Evolutionary conservation across 2,888 invertebrate species (phyloP), one percentile per base, ranked within the genome.

Genomic region (Smittia aterrima): DNA sequence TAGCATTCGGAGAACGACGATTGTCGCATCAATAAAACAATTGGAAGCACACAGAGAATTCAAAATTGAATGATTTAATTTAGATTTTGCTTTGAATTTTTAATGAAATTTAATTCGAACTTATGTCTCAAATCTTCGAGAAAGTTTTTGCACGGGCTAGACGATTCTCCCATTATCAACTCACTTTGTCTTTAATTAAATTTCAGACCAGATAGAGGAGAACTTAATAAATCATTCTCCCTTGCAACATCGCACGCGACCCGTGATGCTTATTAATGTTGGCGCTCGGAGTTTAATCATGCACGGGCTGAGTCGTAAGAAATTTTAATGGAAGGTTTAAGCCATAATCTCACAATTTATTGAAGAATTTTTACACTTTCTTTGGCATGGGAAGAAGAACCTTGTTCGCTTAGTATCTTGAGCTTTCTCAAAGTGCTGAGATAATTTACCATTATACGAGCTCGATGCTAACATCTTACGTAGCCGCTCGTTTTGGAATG

Each of bases 221-320:
- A 7, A 62, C 54, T 27, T 4, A 11, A 72, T 72, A 72, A 72
- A 72, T 72, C 72, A 72, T 72, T 72, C 32, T 22, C 20, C 24
- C 9, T 9, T 64, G 1, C 3, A 1, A 24, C 25, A 27, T 22
- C 25, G 27, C 64, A 64, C 64, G 64, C 64, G 64, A 64, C 64
- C 27, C 22, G 64, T 58, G 64, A 27, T 64, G 27, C 25, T 9
- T 64, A 24, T 64, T 27, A 27, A 64, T 64, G 64, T 64, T 20
- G 27, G 64, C 64, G 64, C 25, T 64, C 25, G 20, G 64, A 64
- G 27, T 25, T 64, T 27, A 64, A 64, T 64, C 64, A 64, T 64
- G 64, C 64, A 27, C 64, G 22, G 58, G 64, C 27, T 13, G 25
- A 13, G 25, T 24, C 64, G 64, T 64, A 64, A 27, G 7, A 64